These are phyloP conservation scores for Tenthredo livida DNA, from an alignment of 2,888 invertebrate genomes.

Conservation along the genomic window DNA sequence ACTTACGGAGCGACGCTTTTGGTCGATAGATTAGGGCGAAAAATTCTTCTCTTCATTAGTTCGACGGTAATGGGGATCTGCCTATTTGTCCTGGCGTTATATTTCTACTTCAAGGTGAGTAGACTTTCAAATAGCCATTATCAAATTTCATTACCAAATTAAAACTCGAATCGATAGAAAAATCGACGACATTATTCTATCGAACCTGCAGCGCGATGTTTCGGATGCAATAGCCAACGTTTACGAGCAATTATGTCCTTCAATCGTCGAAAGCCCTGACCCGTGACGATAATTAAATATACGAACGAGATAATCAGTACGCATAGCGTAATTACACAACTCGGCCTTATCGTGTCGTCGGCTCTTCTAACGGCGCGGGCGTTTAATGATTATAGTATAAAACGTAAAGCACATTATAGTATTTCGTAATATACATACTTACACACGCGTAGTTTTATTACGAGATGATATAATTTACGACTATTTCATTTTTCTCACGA, in stretches of 20 bases:
- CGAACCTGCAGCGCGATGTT: background rate
- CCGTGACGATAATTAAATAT: constrained; percentile 20
- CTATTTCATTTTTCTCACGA: background rate
- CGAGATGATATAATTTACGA: background rate
- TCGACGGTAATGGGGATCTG: constrained; percentile 86
- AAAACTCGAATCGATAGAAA: background rate
- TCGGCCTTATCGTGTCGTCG: background rate
- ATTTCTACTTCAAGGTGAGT: constrained; percentile 74
- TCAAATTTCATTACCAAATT: background rate
- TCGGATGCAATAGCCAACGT: background rate
- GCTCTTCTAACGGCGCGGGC: background rate
- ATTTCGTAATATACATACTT: background rate
- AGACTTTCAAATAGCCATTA: background rate
- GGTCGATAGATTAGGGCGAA: constrained; percentile 82
- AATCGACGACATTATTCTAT: background rate
- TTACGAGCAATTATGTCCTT: background rate
- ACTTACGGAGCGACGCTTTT: constrained; percentile 81
- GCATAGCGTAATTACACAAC: background rate
- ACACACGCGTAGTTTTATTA: background rate
- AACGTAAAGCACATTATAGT: background rate
- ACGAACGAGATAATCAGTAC: background rate
- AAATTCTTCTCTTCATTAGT: constrained; percentile 85
- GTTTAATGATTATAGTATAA: background rate
- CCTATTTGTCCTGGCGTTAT: constrained; percentile 79
- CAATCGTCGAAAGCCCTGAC: background rate